These are phyloP conservation scores for Peromyscus polionotus DNA, from an alignment of 2,113 vertebrate species.

Conservation along the genomic window DNA sequence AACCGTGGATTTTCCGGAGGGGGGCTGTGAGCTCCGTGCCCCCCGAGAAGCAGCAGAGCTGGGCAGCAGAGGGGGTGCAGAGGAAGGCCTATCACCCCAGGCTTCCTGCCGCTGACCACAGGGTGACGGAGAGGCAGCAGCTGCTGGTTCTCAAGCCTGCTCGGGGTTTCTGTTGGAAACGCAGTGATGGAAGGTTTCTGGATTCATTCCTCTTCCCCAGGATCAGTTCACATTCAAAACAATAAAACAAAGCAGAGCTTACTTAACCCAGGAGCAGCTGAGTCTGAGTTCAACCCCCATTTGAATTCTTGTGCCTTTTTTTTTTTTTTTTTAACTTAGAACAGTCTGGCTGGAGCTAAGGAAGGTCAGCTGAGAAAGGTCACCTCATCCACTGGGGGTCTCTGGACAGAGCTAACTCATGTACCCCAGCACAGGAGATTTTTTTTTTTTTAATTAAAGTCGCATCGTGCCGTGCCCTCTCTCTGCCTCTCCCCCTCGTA, in stretches of 20 bases:
- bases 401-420: background rate
- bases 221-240: slow-evolving; percentile 16
- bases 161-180: slow-evolving; percentile 28
- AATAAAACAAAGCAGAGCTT: background rate
- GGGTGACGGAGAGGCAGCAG: background rate
- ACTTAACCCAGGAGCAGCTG: slow-evolving; percentile 28
- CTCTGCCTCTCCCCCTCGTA: background rate
- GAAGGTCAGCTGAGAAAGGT: background rate
- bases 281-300: background rate
- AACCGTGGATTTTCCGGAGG: slow-evolving; percentile 53
- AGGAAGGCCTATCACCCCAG: slow-evolving; percentile 47
- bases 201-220: slow-evolving; percentile 4
- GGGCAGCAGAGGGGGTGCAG: background rate
- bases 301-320: slow-evolving; percentile 2
- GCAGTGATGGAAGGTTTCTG: slow-evolving; percentile 3
- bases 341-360: background rate
- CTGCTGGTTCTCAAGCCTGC: slow-evolving; percentile 2
- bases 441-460: slow-evolving; percentile 14
- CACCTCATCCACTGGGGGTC: background rate
- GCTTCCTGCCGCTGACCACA: background rate
- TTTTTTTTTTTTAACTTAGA: slow-evolving; percentile 6
- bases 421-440: background rate
- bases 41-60: slow-evolving; percentile 45
- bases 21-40: slow-evolving; percentile 62
- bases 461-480: background rate